Conservation (phyloP, 2,113 vertebrate genomes). For the Corynorhinus townsendii region DNA sequence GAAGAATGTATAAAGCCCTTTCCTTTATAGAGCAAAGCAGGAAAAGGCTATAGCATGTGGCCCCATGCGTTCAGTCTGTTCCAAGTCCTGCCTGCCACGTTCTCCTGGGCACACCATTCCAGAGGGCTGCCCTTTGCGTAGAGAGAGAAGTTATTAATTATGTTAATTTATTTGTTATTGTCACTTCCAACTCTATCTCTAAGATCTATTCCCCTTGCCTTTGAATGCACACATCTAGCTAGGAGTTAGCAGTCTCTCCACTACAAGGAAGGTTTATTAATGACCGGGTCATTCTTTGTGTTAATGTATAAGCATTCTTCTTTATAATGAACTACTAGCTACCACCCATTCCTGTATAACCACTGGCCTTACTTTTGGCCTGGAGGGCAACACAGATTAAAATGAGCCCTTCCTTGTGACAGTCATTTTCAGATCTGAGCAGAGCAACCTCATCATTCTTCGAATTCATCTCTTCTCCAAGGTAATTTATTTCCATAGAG, state of each 20-base stretch:
- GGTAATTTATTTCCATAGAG: neutral
- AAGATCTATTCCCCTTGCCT: neutral
- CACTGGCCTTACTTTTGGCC: neutral
- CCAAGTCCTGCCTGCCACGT: neutral
- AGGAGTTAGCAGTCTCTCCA: neutral
- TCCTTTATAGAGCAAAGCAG: neutral
- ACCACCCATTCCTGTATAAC: neutral
- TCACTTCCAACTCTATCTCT: neutral
- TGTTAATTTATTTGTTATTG: neutral
- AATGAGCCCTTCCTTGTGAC: neutral
- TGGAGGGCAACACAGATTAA: neutral
- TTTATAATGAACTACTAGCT: neutral
- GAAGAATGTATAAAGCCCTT: neutral
- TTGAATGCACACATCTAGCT: neutral
- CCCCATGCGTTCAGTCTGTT: neutral
- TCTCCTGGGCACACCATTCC: neutral
- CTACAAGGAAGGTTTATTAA: neutral
- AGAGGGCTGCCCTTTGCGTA: neutral
- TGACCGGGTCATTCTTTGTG: neutral
- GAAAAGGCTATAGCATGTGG: fast-evolving
- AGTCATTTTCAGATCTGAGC: neutral
- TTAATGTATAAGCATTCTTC: constrained; percentile 6
- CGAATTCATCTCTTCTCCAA: neutral
- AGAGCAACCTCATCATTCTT: neutral
- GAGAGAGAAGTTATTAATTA: neutral